Base-by-base conservation (phyloP, 2,888 invertebrate species). In the Pandemis heparana region DNA sequence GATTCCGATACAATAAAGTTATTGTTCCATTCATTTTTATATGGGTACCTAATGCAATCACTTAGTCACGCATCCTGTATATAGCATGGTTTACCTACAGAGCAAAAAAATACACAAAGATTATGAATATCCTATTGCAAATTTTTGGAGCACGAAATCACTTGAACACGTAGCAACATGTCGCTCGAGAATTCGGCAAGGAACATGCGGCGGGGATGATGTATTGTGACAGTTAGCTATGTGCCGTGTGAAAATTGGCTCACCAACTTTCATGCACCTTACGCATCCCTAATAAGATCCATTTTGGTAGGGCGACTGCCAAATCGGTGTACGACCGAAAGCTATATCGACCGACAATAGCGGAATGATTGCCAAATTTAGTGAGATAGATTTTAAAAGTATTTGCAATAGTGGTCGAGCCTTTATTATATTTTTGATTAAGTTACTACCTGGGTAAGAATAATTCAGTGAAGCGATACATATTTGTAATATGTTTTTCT, bases 101-200 rank as follows among this genome's bases (percentile, higher is more conserved):
- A 56, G 10, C 12, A 23, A 56, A 83, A 85, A 85, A 89, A 81
- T 78, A 78, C 79, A 77, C 79, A 79, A 81, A 85, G 85, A 89
- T 89, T 85, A 85, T 83, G 87, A 87, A 87, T 85, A 85, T 85
- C 83, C 83, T 83, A 87, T 87, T 85, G 79, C 23, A 70, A 64
- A 67, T 53, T 64, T 73, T 77, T 80, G 78, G 79, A 81, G 79
- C 84, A 83, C 85, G 84, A 83, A 87, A 85, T 88, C 87, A 88
- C 87, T 89, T 86, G 83, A 83, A 82, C 87, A 85, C 87, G 88
- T 87, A 69, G 73, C 56, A 68, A 83, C 84, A 79, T 81, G 85
- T 84, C 82, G 80, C 81, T 71, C 70, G 77, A 76, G 81, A 82
- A 83, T 83, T 84, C 81, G 81, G 73, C 63, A 64, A 68, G 68